Conservation (phyloP, 2,888 invertebrate genomes). For the Leucania comma region DNA sequence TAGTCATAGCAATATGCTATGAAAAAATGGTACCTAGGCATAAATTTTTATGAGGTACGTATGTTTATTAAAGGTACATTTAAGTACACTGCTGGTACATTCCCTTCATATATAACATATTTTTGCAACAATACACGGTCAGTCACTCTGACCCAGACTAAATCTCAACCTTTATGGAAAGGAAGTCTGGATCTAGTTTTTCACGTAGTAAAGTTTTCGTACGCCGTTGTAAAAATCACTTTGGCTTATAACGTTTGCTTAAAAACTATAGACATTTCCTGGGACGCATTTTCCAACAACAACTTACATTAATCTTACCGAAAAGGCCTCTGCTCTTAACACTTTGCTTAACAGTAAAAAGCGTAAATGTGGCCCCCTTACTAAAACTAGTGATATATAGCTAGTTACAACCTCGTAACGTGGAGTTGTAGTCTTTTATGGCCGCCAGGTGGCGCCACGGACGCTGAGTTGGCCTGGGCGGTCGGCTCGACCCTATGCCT, state of each 20-base stretch:
- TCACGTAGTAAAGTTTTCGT: too few species aligned
- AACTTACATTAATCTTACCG: slow-evolving; percentile 16
- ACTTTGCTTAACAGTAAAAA: slow-evolving; percentile 36
- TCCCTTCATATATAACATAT: too few species aligned
- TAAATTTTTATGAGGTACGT: too few species aligned
- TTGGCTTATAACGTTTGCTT: not conserved
- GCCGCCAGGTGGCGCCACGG: slow-evolving; percentile 31
- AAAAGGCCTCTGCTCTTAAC: slow-evolving; percentile 25
- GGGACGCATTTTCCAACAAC: not conserved
- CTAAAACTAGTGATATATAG: slow-evolving; percentile 57
- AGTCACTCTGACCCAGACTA: too few species aligned
- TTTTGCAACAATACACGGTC: too few species aligned
- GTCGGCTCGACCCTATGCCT: slow-evolving; percentile 66
- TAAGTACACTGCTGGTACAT: too few species aligned
- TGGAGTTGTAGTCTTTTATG: slow-evolving; percentile 42
- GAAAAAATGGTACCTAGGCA: too few species aligned
- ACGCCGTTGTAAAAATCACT: too few species aligned
- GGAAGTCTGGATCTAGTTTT: too few species aligned
- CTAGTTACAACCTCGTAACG: slow-evolving; percentile 58
- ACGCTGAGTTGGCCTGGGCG: slow-evolving; percentile 35
- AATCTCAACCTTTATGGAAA: too few species aligned
- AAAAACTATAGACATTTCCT: slow-evolving; percentile 3
- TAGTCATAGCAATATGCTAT: too few species aligned
- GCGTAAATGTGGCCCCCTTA: slow-evolving; percentile 51
- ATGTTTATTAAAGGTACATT: too few species aligned